Conservation (phyloP, 1,140 invertebrate species). For the Drosophila takahashii region DNA sequence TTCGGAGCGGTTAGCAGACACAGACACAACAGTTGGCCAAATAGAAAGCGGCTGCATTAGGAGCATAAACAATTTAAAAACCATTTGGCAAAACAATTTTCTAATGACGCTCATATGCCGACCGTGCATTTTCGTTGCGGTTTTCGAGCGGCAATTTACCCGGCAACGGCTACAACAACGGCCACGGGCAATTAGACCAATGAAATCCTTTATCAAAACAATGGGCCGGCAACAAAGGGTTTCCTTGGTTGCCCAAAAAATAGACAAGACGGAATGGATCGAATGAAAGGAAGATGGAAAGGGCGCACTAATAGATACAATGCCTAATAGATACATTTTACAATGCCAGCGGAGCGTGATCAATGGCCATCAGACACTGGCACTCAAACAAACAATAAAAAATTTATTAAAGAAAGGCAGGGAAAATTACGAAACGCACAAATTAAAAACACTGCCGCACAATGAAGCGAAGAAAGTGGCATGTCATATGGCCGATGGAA, state of each 20-base stretch:
- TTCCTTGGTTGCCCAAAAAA: slow-evolving; percentile 20
- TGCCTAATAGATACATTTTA: slow-evolving; percentile 75
- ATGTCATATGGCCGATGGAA: slow-evolving; percentile 78
- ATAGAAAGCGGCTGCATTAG: slow-evolving; percentile 69
- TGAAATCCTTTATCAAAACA: slow-evolving; percentile 66
- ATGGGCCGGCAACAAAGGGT: slow-evolving; percentile 56
- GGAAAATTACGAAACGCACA: slow-evolving; percentile 76
- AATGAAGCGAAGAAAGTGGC: slow-evolving; percentile 68
- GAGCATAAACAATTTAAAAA: slow-evolving; percentile 80
- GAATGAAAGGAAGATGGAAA: slow-evolving; percentile 42
- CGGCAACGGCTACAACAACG: slow-evolving; percentile 18
- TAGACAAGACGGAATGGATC: slow-evolving; percentile 25
- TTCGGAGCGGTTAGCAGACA: slow-evolving; percentile 58
- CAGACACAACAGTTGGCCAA: slow-evolving; percentile 59
- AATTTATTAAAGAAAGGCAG: slow-evolving; percentile 80
- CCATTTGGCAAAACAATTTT: slow-evolving; percentile 83
- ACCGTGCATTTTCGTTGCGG: slow-evolving; percentile 74
- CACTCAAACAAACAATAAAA: slow-evolving; percentile 82
- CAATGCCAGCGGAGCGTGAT: slow-evolving; percentile 72
- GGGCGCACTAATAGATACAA: slow-evolving; percentile 68
- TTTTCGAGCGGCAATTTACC: slow-evolving; percentile 65
- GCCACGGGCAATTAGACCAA: slow-evolving; percentile 52
- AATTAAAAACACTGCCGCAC: slow-evolving; percentile 66
- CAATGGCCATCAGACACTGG: slow-evolving; percentile 67
- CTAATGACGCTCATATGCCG: slow-evolving; percentile 79